Conservation (phyloP, 2,888 invertebrate genomes). For the Lasius platythorax region DNA sequence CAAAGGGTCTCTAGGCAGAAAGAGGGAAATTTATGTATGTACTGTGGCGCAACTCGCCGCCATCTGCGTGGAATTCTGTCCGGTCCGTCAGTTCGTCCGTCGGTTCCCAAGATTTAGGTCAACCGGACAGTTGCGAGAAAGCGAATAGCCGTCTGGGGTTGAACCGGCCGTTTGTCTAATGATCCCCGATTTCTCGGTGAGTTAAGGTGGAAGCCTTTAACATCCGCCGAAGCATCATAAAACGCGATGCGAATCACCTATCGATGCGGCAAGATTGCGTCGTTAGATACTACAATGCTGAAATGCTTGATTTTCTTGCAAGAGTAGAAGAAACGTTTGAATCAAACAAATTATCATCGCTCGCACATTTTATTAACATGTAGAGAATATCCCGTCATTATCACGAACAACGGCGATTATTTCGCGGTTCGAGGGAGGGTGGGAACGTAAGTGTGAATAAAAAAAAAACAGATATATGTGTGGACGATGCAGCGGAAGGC, state of each 20-base stretch:
- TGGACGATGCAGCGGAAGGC: neutral
- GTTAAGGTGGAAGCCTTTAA: conserved; percentile 71
- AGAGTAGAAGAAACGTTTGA: neutral
- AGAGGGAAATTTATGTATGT: conserved; percentile 80
- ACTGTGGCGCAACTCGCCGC: conserved; percentile 72
- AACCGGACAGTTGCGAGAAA: conserved; percentile 77
- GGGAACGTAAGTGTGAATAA: neutral
- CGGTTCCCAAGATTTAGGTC: conserved; percentile 78
- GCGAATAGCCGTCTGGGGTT: conserved; percentile 66
- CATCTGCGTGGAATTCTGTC: conserved; percentile 80
- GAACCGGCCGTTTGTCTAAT: conserved; percentile 76
- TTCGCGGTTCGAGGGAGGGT: neutral
- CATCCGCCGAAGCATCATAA: conserved; percentile 51
- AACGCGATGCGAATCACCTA: conserved; percentile 30
- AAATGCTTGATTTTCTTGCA: neutral
- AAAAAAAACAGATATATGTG: neutral
- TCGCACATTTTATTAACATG: neutral
- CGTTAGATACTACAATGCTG: conserved; percentile 21
- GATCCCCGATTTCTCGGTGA: conserved; percentile 80
- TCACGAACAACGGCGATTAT: neutral
- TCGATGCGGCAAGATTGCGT: conserved; percentile 26
- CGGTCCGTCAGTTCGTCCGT: conserved; percentile 75
- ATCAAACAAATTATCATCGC: neutral
- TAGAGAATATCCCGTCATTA: conserved; percentile 4
- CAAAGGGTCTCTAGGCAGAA: conserved; percentile 71